These are phyloP conservation scores for Macrosiphum euphorbiae DNA, from an alignment of 2,888 invertebrate species.

Conservation along the genomic window DNA sequence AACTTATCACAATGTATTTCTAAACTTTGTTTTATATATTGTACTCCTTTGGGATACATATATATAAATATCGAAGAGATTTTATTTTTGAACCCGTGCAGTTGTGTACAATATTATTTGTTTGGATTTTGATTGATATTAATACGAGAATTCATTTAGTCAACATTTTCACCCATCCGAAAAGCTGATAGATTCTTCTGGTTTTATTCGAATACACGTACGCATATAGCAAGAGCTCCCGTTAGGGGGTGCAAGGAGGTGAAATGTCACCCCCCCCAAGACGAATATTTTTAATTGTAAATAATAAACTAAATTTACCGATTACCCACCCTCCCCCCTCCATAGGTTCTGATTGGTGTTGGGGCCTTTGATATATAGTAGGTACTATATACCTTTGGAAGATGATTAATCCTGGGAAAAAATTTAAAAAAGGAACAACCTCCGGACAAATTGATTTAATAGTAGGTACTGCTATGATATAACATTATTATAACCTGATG, in stretches of 20 bases:
- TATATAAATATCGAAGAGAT: background rate
- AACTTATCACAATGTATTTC: background rate
- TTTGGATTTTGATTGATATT: background rate
- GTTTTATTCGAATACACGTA: background rate
- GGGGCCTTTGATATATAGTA: background rate
- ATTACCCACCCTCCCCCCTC: too few relatives aligned
- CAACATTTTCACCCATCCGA: background rate
- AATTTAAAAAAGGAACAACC: background rate
- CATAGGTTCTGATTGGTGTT: too few relatives aligned
- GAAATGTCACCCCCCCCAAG: too few relatives aligned
- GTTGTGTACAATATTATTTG: background rate
- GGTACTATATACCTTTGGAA: background rate
- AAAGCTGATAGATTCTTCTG: background rate
- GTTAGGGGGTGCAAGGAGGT: too few relatives aligned
- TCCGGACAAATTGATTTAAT: background rate
- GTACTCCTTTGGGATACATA: background rate
- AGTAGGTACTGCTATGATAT: too few relatives aligned
- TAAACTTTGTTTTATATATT: background rate
- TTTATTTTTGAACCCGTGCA: background rate
- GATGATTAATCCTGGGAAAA: background rate
- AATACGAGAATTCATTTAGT: background rate
- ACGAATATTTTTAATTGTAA: too few relatives aligned
- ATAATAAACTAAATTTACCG: too few relatives aligned
- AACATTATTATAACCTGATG: constrained; percentile 70
- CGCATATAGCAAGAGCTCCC: too few relatives aligned